These are phyloP conservation scores for Acheta domesticus DNA, from an alignment of 2,888 invertebrate genomes.

Conservation along the genomic window DNA sequence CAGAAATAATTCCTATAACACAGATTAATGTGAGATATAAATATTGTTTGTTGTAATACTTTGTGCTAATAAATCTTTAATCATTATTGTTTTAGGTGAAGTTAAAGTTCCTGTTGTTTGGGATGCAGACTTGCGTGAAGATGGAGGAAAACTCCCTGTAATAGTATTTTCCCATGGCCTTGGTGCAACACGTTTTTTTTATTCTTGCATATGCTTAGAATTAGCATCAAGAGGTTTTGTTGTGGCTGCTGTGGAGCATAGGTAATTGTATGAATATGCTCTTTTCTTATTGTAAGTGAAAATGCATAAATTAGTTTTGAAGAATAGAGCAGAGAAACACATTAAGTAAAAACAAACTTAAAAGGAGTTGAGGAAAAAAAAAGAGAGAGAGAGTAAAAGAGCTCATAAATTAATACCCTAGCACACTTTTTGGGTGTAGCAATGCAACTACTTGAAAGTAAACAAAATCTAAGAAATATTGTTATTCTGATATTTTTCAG, in stretches of 20 bases:
- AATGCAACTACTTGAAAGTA: no score
- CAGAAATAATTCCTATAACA: neutral
- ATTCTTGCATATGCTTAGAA: constrained; percentile 58
- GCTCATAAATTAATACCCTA: no score
- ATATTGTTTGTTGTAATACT: neutral
- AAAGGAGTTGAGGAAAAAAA: neutral
- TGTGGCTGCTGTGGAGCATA: constrained; percentile 63
- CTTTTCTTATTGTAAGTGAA: neutral
- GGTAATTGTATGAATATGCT: constrained; percentile 45
- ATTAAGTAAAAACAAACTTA: neutral
- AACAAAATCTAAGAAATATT: no score
- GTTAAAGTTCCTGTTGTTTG: constrained; percentile 54
- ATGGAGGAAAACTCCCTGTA: constrained; percentile 51
- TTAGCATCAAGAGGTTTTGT: constrained; percentile 63
- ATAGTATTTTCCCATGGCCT: constrained; percentile 64
- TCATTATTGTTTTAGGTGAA: constrained; percentile 44
- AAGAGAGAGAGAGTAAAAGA: neutral
- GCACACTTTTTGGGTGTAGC: no score
- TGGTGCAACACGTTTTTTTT: constrained; percentile 59
- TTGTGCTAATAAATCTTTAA: neutral
- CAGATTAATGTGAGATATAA: neutral
- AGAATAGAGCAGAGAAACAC: neutral
- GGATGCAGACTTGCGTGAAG: constrained; percentile 45
- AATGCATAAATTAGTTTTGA: neutral
- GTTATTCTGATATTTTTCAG: no score